Evolutionary conservation across 2,888 invertebrate species (phyloP), one percentile per base, ranked within the genome.

Genomic region (Luffia ferchaultella): DNA sequence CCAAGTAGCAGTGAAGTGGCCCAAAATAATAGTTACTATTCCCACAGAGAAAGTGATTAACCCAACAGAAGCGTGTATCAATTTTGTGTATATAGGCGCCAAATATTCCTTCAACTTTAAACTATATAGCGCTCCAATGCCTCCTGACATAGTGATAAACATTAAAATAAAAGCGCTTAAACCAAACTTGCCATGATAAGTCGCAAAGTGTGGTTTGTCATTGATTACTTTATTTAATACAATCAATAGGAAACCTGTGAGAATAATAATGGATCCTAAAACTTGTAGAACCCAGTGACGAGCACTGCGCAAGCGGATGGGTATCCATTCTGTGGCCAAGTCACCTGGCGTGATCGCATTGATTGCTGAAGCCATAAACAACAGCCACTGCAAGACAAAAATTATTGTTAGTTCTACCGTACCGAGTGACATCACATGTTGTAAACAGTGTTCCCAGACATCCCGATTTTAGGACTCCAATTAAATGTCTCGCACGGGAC

Each of bases 261-360:
- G 46, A 40, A 78, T 63, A 48, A 75, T 55, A 42, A 62, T 64
- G 53, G 72, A 68, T 46, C 65, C 67, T 18, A 70, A 42, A 17
- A 79, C 55, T 62, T 85, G 85, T 40, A 85, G 60, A 1, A 84
- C 66, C 85, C 85, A 85, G 59, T 85, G 85, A 30, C 85, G 73
- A 46, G 83, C 80, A 59, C 82, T 80, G 50, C 77, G 64, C 40
- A 82, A 61, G 45, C 80, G 64, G 59, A 83, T 75, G 1, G 85
- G 84, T 77, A 84, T 79, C 84, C 83, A 84, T 56, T 82, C 82
- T n/a, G 85, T 79, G 16, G 84, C 83, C 44, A 76, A 60, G 55
- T 85, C 85, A 17, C 83, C 83, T 2, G 84, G 82, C 42, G 80
- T 75, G 12, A 85, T 67, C 12, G 85, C 71, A 63, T 85, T 84